Evolutionary conservation across 2,888 invertebrate genomes (phyloP), one percentile per base, ranked within the genome.

Genomic region (Scrobipalpa atriplicella): DNA sequence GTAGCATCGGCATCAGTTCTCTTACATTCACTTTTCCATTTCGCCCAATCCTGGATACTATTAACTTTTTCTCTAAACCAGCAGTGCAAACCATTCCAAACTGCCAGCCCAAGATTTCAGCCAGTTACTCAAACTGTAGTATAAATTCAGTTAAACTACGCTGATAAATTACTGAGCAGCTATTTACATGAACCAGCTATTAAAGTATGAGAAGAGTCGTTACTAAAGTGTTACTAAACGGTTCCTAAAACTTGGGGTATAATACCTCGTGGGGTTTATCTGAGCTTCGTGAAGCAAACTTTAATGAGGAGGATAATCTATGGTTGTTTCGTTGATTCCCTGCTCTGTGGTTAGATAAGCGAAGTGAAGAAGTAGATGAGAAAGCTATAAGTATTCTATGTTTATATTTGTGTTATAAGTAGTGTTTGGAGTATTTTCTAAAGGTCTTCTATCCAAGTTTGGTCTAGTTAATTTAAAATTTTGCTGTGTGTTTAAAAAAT

Each of bases 271-370:
- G 68, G 70, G 72, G 80, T 81, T 84, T 84, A 86, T 85, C 83
- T 75, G 66, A 73, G 70, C 71, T 67, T 63, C 63, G 63, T 52
- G 69, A 72, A 76, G 73, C 76, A 78, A 88, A 88, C 85, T 89
- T 89, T 83, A 88, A 88, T 86, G 85, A 86, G 82, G 81, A 84
- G 79, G 86, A 84, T 87, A 88, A 86, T 86, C 80, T 84, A 85
- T 84, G 80, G 79, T 78, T 83, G 81, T 83, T 83, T 81, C 81
- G 83, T 81, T 80, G 80, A 83, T 82, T 81, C 80, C 77, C 71
- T 36, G 52, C 43, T 29, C 18, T 18, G 18, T 7, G 52, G 9
- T 16, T 18, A 16, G 52, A 52, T 18, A 18, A 18, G 5, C 3
- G 9, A 52, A 52, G 18, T 39, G 39, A 19, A 6, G 11, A 21